These are phyloP conservation scores for Cataglyphis altisquamis DNA, from an alignment of 2,888 invertebrate genomes.

Conservation along the genomic window DNA sequence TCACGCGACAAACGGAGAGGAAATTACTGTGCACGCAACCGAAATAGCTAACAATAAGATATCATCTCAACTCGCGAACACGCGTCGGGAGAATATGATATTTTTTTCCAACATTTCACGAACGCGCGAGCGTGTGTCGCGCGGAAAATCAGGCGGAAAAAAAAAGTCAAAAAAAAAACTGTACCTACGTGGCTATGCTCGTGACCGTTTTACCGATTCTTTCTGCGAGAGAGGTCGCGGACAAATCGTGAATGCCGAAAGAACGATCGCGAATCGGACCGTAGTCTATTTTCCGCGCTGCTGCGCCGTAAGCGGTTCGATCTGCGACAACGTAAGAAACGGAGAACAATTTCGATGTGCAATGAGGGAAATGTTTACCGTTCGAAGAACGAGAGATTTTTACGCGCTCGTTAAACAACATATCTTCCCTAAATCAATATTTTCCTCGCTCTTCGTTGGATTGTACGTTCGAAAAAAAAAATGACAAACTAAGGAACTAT, in stretches of 20 bases:
- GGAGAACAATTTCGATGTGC: slow-evolving; percentile 9
- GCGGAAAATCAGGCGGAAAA: slow-evolving; percentile 17
- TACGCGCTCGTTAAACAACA: slow-evolving; percentile 26
- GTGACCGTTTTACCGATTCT: slow-evolving; percentile 16
- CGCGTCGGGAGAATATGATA: background rate
- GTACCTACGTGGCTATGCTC: background rate
- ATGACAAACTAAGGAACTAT: background rate
- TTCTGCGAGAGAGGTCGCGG: background rate
- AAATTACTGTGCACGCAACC: slow-evolving; percentile 26
- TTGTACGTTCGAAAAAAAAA: background rate
- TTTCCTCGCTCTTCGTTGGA: background rate
- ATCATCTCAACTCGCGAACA: background rate
- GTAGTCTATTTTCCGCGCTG: slow-evolving; percentile 62
- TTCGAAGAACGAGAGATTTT: slow-evolving; percentile 26
- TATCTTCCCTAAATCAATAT: slow-evolving; percentile 14
- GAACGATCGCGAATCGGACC: slow-evolving; percentile 44
- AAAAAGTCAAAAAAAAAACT: background rate
- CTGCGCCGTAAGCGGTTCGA: slow-evolving; percentile 35
- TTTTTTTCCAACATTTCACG: background rate
- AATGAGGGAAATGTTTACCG: slow-evolving; percentile 16
- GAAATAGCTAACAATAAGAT: slow-evolving; percentile 22
- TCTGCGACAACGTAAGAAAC: slow-evolving; percentile 29
- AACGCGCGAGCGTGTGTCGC: background rate
- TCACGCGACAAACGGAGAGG: background rate
- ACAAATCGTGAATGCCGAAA: slow-evolving; percentile 32